Conservation (phyloP, 2,113 vertebrate genomes). For the Crocuta crocuta region DNA sequence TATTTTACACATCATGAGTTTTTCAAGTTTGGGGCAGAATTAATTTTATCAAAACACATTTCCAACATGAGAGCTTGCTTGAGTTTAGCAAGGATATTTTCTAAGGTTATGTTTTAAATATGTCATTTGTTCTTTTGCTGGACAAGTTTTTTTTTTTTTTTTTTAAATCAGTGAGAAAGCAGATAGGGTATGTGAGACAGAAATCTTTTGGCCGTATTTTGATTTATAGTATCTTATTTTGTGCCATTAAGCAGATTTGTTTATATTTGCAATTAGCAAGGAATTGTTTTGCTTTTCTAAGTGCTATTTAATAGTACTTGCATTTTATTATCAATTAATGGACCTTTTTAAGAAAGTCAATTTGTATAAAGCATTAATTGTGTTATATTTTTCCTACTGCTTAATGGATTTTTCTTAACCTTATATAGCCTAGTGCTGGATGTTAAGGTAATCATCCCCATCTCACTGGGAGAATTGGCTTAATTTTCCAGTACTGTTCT, state of each 20-base stretch:
- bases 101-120: constrained; percentile 37
- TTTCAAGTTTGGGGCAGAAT: constrained; percentile 35
- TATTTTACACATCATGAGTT: constrained; percentile 31
- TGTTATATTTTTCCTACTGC: neutral
- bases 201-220: constrained; percentile 25
- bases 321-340: constrained; percentile 39
- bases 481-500: neutral
- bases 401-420: constrained; percentile 42
- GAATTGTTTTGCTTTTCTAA: constrained; percentile 45
- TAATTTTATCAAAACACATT: constrained; percentile 27
- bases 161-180: constrained; percentile 51
- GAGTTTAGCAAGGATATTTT: constrained; percentile 46
- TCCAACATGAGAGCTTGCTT: constrained; percentile 17
- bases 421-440: neutral
- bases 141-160: neutral
- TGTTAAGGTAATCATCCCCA: neutral
- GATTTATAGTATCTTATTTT: constrained; percentile 50
- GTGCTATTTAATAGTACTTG: constrained; percentile 39
- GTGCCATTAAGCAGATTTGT: constrained; percentile 22
- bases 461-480: neutral
- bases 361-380: constrained; percentile 45
- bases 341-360: constrained; percentile 49
- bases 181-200: neutral
- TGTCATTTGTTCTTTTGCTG: constrained; percentile 39
- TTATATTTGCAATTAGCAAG: constrained; percentile 27